Evolutionary conservation across 2,797 vertebrate species (phyloP).

Genomic region (Botia kubotai): DNA sequence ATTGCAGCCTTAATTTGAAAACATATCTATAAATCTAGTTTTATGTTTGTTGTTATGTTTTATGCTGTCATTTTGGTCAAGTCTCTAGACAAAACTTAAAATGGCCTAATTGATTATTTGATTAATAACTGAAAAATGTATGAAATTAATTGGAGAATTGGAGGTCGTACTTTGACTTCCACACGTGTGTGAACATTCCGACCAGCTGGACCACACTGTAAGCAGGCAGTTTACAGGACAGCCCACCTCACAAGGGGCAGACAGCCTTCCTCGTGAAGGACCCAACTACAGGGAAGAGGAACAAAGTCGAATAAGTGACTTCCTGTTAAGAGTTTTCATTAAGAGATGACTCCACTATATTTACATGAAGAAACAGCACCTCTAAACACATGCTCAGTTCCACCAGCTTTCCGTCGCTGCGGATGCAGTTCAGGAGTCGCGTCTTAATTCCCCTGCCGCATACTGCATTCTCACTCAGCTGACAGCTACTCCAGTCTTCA

Average conservation of each 20-base stretch:
- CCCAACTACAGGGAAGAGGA: slow-evolving; percentile 64
- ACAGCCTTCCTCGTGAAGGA: slow-evolving; percentile 67
- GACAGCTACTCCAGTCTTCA: slow-evolving; percentile 86
- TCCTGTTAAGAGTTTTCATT: neutral
- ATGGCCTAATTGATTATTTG: too few species aligned
- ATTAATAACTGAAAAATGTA: too few species aligned
- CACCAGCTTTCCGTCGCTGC: slow-evolving; percentile 79
- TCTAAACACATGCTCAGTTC: slow-evolving; percentile 74
- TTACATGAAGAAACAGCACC: slow-evolving; percentile 68
- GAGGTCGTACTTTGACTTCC: slow-evolving; percentile 76
- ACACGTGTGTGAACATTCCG: slow-evolving; percentile 82
- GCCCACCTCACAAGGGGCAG: slow-evolving; percentile 75
- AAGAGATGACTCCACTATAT: neutral
- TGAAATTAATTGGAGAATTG: neutral
- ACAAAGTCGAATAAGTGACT: neutral
- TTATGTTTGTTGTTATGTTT: neutral
- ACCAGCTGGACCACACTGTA: slow-evolving; percentile 84
- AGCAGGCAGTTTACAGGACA: slow-evolving; percentile 84
- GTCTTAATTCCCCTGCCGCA: slow-evolving; percentile 80
- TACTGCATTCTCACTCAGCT: slow-evolving; percentile 78
- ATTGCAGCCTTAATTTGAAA: too few species aligned
- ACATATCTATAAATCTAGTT: too few species aligned
- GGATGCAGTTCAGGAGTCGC: slow-evolving; percentile 81
- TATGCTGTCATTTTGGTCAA: neutral
- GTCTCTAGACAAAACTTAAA: neutral